Evolutionary conservation across 1,140 invertebrate genomes (phyloP), one percentile per base, ranked within the genome.

Genomic region (Drosophila punjabiensis): DNA sequence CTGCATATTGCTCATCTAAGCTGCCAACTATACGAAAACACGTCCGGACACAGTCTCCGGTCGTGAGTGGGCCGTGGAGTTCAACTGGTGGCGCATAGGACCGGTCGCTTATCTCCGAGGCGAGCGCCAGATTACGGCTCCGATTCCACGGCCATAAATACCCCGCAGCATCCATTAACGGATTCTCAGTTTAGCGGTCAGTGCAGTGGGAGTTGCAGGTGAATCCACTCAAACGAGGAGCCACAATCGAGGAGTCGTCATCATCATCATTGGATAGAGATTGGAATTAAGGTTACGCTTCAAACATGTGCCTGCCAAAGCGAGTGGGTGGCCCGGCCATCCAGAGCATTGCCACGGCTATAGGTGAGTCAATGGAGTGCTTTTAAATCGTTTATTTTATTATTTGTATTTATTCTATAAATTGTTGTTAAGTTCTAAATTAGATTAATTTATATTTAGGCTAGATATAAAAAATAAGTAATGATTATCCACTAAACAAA

Each of bases 251-350:
- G 24, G 32, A 30, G 30, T 5, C 16, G 11, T 20, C n/a, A n/a
- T n/a, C 41, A 8, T 9, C 47, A 11, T 18, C 35, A 41, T 56
- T 52, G 48, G 48, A 30, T n/a, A n/a, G 6, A 8, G 3, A 32
- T 32, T 33, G 16, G 39, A 16, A 67, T 28, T 28, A 32, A 18
- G 59, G 13, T 35, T 7, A 20, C 20, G 7, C 47, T n/a, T 35
- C 50, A 14, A 58, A 11, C 11, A 91, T 85, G 89, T 92, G 91
- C 33, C 70, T 92, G 60, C 87, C 91, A 13, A 79, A 78, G 45
- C 43, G 77, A 39, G 80, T 86, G 16, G 79, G 73, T 28, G 91
- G 91, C 3, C 30, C 20, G 41, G 67, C 77, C 52, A 89, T 92
- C 10, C 91, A 92, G 55, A 81, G 82, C 53, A 45, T 92, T 9